Base-by-base conservation (phyloP, 2,797 vertebrate genomes). In the Steatocranus sp. region DNA sequence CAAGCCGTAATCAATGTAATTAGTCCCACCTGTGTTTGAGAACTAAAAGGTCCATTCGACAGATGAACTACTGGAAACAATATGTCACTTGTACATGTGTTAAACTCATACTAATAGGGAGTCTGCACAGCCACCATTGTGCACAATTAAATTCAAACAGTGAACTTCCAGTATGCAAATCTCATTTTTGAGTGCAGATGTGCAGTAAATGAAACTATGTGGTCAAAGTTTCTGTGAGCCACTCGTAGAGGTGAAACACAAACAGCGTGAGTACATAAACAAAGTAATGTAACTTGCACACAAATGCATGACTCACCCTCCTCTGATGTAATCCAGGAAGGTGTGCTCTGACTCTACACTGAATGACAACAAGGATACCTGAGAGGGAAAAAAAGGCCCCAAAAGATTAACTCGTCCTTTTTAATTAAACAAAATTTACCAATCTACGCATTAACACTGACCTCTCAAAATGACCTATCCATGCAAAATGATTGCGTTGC, bases 261-360 rank as follows among this genome's bases (percentile, higher is more conserved):
- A 80, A 83, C 34, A 76, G 38, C 1, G 8, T 15, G 48, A 61
- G 7, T 30, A 80, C 11, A 80, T 25, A 49, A 23, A 48, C 41
- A 23, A 83, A 73, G 27, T 30, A 30, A 30, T 73, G 17, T 30
- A 48, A 48, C 14, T 48, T 36, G 23, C 15, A 43, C 12, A 66
- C 53, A 68, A 75, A 82, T 66, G 27, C 4, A 66, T 23, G 61
- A 94, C 98, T 97, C 95, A 99, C 98, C 98, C 98, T 95, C 97
- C 98, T 95, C 97, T 98, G 93, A 99, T 99, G 95, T 99, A 99
- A 92, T 99, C 98, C 74, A 99, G 96, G 95, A 99, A 99, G 0
- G 98, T 99, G 93, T 97, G 96, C 78, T 99, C 98, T 0, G 98
- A 97, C 91, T 99, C 98, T 91, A 98, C 98, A 0, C 87, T 95